phyloP scores from a whole-genome alignment of 2,113 vertebrate genomes.

The Ariopsis seemanni region DNA sequence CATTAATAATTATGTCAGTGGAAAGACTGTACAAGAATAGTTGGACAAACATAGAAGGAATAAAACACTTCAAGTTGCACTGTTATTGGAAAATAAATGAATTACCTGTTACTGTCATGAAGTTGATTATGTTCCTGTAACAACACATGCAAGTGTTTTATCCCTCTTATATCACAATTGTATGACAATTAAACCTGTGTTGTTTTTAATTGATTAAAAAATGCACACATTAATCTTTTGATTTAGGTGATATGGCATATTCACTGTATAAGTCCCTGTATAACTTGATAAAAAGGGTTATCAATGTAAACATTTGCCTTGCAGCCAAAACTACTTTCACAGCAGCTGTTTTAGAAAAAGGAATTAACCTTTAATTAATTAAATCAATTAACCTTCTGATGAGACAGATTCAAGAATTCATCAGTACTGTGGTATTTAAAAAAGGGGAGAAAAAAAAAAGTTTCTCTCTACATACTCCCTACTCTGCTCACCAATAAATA shows the following conservation, averaged over 20 bases:
- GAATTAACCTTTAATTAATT: background rate
- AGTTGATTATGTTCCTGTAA: no score
- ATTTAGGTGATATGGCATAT: background rate
- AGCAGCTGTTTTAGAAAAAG: background rate
- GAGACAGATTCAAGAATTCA: background rate
- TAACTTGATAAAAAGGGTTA: background rate
- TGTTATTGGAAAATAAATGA: no score
- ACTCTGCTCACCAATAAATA: slow-evolving; percentile 9
- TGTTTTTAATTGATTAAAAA: no score
- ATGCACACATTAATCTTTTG: background rate
- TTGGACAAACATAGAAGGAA: no score
- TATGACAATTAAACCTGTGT: no score
- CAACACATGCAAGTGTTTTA: no score
- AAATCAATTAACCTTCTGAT: background rate
- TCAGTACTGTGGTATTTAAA: background rate
- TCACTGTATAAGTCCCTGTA: background rate
- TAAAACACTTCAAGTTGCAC: no score
- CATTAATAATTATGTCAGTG: no score
- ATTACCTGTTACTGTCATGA: no score
- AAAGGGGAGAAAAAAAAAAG: background rate
- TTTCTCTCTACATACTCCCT: background rate
- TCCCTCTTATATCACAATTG: no score
- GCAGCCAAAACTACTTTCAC: background rate
- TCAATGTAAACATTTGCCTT: background rate
- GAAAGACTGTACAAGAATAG: no score